A percentile compares a stretch with the other conserved stretches of the same genome.
phyloP scores from a whole-genome alignment of 2,888 invertebrate genomes.

The Podabrus alpinus region DNA sequence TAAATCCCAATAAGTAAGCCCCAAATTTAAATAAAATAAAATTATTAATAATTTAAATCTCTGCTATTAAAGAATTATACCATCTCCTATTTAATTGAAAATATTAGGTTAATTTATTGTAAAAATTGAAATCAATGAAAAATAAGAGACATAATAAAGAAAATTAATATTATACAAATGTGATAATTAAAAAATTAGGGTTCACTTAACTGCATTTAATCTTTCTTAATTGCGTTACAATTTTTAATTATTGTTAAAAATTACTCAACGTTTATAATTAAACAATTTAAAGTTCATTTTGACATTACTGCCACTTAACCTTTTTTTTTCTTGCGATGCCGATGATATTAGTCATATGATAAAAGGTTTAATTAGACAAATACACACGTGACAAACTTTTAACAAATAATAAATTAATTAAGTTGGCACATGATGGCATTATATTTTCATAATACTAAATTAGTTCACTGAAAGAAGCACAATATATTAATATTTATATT shows the following conservation, averaged over 20 bases:
- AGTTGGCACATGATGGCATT: neutral
- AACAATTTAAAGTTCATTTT: slow-evolving; percentile 7
- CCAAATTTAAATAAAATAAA: no score
- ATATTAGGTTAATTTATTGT: neutral
- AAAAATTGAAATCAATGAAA: neutral
- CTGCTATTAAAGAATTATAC: no score
- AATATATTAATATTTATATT: neutral
- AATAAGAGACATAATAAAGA: neutral
- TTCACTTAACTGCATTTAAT: neutral
- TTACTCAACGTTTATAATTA: slow-evolving; percentile 3
- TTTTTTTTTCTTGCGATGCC: neutral
- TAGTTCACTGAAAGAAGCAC: neutral
- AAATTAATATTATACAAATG: neutral
- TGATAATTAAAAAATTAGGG: neutral
- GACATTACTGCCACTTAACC: slow-evolving; percentile 1
- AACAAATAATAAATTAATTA: neutral
- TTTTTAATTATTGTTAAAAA: neutral
- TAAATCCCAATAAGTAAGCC: no score
- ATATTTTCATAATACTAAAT: neutral
- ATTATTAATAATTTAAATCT: no score
- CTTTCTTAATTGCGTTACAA: neutral
- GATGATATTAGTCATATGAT: neutral
- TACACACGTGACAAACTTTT: neutral
- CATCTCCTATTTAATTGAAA: no score
- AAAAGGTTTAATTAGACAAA: neutral